Percentiles rank a stretch among this genome's conserved stretches.
Conservation (phyloP, 1,140 invertebrate species). For the Trichonephila clavipes region DNA sequence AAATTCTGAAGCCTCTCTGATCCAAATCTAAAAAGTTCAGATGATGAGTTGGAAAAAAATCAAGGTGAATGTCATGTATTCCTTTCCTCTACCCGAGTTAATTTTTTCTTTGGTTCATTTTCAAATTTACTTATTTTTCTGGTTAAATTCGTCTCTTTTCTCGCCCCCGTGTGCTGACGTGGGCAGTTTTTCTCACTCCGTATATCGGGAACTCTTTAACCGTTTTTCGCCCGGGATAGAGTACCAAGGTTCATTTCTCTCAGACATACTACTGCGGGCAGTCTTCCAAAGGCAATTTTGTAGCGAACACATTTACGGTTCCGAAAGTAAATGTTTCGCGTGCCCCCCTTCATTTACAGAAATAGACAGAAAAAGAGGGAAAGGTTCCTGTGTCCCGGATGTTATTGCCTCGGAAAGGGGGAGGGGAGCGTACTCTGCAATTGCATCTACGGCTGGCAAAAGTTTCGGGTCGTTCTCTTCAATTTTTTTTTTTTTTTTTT, state of each 20-base stretch:
- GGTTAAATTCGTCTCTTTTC: not conserved
- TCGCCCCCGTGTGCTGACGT: not conserved
- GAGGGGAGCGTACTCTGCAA: constrained; percentile 6
- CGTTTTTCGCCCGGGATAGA: not conserved
- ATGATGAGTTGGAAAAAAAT: no score
- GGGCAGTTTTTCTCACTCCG: not conserved
- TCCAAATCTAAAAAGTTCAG: no score
- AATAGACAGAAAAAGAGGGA: constrained; percentile 30
- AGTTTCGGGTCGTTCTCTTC: not conserved
- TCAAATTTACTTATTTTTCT: not conserved
- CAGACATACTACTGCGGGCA: constrained; percentile 16
- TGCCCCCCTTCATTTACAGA: constrained; percentile 37
- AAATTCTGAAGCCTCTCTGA: no score
- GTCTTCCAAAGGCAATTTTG: constrained; percentile 59
- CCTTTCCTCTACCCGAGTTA: not conserved
- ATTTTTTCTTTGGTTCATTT: not conserved
- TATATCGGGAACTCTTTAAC: not conserved
- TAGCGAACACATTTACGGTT: constrained; percentile 60
- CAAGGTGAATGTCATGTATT: no score
- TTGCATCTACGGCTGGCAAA: constrained; percentile 3
- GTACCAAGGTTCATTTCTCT: constrained; percentile 12
- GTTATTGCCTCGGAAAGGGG: constrained; percentile 39
- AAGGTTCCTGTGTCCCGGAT: constrained; percentile 47
- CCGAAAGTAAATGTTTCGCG: constrained; percentile 53
- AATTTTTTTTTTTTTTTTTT: not conserved